Evolutionary conservation across 2,888 invertebrate species (phyloP).

Genomic region (Notocelia uddmanniana): DNA sequence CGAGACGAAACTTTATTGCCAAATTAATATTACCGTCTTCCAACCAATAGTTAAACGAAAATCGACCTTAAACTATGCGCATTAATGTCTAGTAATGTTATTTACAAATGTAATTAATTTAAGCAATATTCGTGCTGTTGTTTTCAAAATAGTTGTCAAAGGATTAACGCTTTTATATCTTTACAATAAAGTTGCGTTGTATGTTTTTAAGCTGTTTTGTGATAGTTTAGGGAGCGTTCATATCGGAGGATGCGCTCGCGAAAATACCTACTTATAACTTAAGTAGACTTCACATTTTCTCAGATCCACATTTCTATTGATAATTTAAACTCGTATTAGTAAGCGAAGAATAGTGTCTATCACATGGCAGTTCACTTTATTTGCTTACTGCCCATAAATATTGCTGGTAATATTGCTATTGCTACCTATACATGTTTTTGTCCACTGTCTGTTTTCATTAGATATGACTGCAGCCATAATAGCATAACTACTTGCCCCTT

Average conservation of each 20-base stretch:
- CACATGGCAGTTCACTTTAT: too few relatives aligned
- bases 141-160: background rate
- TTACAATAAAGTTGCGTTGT: background rate
- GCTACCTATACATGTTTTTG: too few relatives aligned
- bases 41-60: background rate
- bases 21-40: background rate
- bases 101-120: background rate
- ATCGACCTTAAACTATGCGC: background rate
- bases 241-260: background rate
- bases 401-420: too few relatives aligned
- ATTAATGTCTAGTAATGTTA: background rate
- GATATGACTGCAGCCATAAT: too few relatives aligned
- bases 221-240: background rate
- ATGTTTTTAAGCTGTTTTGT: background rate
- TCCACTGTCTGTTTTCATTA: too few relatives aligned
- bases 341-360: too few relatives aligned
- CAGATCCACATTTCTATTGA: too few relatives aligned
- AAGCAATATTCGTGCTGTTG: background rate
- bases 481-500: too few relatives aligned
- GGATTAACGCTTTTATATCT: background rate
- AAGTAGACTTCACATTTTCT: too few relatives aligned
- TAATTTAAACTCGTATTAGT: too few relatives aligned
- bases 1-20: constrained; percentile 13
- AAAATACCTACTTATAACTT: too few relatives aligned
- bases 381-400: too few relatives aligned